Evolutionary conservation across 37 sponge, comb jelly and placozoan species (phyloP), one percentile per base, ranked within the genome.

Genomic region (Cliona cf. orientalis): DNA sequence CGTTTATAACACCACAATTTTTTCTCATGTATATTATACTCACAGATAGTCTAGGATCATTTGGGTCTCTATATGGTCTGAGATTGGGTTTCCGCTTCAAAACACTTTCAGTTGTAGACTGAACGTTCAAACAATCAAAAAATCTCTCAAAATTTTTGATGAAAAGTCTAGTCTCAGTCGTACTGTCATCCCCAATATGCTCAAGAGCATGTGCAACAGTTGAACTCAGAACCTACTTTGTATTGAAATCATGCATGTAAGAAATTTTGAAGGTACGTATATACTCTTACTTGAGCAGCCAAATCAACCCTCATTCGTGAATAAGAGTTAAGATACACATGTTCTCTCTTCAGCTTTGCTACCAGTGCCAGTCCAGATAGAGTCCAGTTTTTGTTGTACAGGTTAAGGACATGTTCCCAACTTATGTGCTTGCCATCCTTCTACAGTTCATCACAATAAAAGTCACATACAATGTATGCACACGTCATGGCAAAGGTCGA

Each of bases 381-480:
- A 5, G 37, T 35, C 25, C 11, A 17, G 21, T 41, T 71, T 37
- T 77, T n/a, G 9, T 46, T 66, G 56, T 45, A 26, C n/a, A 66
- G 31, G 1, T 22, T 29, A 17, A 7, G 12, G 5, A 80, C 42
- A 29, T 80, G 70, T 42, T 39, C 55, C 80, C 80, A 79, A 44
- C 80, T 79, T 1, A 79, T 79, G 80, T 66, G 56, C 22, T 80
- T 42, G 26, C 69, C 80, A 80, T 80, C 40, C n/a, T 31, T 80
- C 80, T 80, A 40, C 31, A 64, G n/a, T n/a, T n/a, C n/a, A n/a
- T n/a, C n/a, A n/a, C n/a, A n/a, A n/a, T n/a, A 49, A 11, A 49
- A 11, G n/a, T n/a, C n/a, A n/a, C n/a, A n/a, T n/a, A n/a, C n/a
- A n/a, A n/a, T n/a, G n/a, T n/a, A 11, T 17, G n/a, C n/a, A n/a